Conservation (phyloP, 2,797 vertebrate genomes). For the Spinus olivaceus region DNA sequence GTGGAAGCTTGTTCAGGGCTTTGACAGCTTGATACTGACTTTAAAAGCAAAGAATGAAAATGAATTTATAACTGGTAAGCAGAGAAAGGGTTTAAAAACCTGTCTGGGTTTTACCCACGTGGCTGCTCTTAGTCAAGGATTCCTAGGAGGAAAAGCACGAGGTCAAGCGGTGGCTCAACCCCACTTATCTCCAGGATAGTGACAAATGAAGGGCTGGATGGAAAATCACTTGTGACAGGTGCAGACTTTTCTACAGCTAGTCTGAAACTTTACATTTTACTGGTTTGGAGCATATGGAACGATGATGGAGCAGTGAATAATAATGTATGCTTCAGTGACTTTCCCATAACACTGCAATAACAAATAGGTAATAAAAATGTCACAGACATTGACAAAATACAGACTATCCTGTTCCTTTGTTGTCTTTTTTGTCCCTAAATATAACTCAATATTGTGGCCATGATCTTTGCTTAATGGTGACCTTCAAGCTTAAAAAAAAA, state of each 20-base stretch:
- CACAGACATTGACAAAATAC: conserved; percentile 3
- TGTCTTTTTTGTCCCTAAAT: conserved; percentile 25
- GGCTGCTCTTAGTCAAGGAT: not conserved
- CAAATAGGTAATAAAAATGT: conserved; percentile 16
- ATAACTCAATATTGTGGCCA: not conserved
- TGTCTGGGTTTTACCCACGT: not conserved
- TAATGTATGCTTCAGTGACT: not conserved
- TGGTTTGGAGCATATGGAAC: not conserved
- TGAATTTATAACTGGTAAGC: not conserved
- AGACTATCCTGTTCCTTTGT: not conserved
- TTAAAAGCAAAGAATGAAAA: not conserved
- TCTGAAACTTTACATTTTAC: not conserved
- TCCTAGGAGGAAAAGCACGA: not conserved
- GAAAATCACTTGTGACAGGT: not conserved
- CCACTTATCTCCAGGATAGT: not conserved
- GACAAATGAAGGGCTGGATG: not conserved
- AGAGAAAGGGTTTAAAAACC: not conserved
- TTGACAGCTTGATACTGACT: not conserved
- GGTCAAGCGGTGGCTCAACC: not conserved
- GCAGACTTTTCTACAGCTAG: not conserved
- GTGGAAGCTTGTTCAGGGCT: not conserved
- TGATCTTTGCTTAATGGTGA: conserved; percentile 6
- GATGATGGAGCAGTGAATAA: not conserved
- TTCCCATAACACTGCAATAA: not conserved
- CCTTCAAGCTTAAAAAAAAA: conserved; percentile 2